Evolutionary conservation across 2,113 vertebrate genomes (phyloP).

Genomic region (Pyxicephalus adspersus): DNA sequence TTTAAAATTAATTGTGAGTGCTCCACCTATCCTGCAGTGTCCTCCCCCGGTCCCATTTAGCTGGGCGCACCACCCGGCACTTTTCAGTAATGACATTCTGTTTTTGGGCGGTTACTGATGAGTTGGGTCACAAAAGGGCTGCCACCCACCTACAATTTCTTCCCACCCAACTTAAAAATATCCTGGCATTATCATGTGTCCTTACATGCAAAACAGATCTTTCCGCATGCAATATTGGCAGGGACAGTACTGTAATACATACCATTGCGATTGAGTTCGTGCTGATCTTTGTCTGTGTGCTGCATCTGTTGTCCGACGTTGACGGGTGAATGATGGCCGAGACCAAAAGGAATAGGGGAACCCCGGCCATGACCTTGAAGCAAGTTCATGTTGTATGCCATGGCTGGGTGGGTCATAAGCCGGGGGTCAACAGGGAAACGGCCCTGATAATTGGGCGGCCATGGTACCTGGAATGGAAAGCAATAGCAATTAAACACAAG

Average conservation of each 20-base stretch:
- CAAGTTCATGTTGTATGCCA: conserved; percentile 97
- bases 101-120: too few relatives aligned
- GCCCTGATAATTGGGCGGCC: conserved; percentile 92
- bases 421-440: conserved; percentile 96
- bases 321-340: conserved; percentile 88
- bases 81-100: too few relatives aligned
- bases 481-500: neutral
- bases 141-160: too few relatives aligned
- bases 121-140: too few relatives aligned
- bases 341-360: conserved; percentile 90
- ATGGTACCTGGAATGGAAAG: conserved; percentile 81
- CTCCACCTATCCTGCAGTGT: too few relatives aligned
- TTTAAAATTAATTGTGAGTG: too few relatives aligned
- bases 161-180: too few relatives aligned
- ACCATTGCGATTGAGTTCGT: conserved; percentile 88
- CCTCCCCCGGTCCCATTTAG: too few relatives aligned
- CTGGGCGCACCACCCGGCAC: too few relatives aligned
- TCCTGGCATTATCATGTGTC: too few relatives aligned
- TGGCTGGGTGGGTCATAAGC: conserved; percentile 91
- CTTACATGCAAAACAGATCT: too few relatives aligned
- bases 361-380: conserved; percentile 89
- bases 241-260: conserved; percentile 45
- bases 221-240: neutral
- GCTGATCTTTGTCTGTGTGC: conserved; percentile 86
- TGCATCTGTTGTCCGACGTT: conserved; percentile 82